phyloP scores from a whole-genome alignment of 2,113 vertebrate species.

The Tapirus terrestris region DNA sequence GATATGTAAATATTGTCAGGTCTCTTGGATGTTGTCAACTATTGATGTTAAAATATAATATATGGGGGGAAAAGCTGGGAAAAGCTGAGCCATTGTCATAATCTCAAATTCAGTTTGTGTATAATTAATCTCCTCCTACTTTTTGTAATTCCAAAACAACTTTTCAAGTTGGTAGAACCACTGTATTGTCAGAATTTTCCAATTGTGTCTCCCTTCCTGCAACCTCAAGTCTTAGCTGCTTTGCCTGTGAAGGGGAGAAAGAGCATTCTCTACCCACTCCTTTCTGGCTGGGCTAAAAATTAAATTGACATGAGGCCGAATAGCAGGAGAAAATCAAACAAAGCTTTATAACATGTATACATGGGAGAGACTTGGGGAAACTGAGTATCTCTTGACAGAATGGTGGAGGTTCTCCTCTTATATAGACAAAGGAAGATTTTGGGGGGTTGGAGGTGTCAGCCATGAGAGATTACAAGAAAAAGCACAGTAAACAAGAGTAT shows the following conservation, averaged over 20 bases:
- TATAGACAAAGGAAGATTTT: too few relatives aligned
- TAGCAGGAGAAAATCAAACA: too few relatives aligned
- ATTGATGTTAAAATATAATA: not conserved
- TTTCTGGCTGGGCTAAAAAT: too few relatives aligned
- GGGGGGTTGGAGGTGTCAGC: too few relatives aligned
- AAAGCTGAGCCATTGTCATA: not conserved
- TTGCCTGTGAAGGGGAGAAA: not conserved
- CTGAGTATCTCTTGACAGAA: too few relatives aligned
- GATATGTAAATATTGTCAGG: not conserved
- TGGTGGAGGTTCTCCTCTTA: too few relatives aligned
- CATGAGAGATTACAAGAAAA: too few relatives aligned
- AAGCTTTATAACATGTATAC: too few relatives aligned
- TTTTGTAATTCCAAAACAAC: slow-evolving; percentile 13
- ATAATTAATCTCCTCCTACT: not conserved
- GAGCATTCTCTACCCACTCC: too few relatives aligned
- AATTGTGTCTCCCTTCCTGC: not conserved
- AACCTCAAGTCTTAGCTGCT: not conserved
- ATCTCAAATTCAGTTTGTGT: not conserved
- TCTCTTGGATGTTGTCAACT: not conserved
- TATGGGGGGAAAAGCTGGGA: not conserved
- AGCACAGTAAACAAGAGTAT: too few relatives aligned
- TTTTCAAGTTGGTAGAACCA: not conserved
- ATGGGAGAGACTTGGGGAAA: too few relatives aligned
- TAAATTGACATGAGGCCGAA: too few relatives aligned
- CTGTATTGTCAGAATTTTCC: not conserved